Evolutionary conservation across 2,888 invertebrate genomes (phyloP), one percentile per base, ranked within the genome.

Genomic region (Tortrix viridana): DNA sequence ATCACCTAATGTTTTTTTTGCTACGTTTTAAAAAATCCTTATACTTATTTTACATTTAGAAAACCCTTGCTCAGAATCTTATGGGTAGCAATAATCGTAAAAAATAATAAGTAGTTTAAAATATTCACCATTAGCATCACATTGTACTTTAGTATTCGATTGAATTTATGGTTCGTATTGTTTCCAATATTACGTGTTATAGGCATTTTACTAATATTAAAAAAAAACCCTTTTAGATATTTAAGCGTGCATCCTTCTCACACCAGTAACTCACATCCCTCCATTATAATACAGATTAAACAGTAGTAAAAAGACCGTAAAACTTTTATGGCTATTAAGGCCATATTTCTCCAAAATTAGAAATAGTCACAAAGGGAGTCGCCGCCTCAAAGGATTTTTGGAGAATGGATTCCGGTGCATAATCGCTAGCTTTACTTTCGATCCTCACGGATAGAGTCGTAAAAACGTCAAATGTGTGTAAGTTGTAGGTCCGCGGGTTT

Each of bases 261-360:
- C 73, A 72, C 74, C 80, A 76, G 79, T 82, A 84, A 81, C 76
- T 85, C 82, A 82, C 81, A 76, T 74, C 74, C 72, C 67, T 69
- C 80, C 79, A 81, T 88, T 84, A 82, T 79, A 73, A 79, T 74
- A 74, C 81, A 89, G 87, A 88, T 89, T 90, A 89, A 89, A 89
- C 85, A 86, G 88, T 87, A 88, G 86, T 91, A 89, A 91, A 90
- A 85, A 65, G 66, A 65, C 84, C 85, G 82, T 91, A 81, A 90
- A 90, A 81, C 69, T 83, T 86, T 88, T 86, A 88, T 88, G 78
- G 82, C 79, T 84, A 82, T 83, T 79, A 80, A 76, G 79, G 79
- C 76, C 76, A 85, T 86, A 86, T 85, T 86, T 86, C 82, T 81
- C 79, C 75, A 74, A 84, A 89, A 85, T 86, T 84, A 79, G 81